These are phyloP conservation scores for Synanthedon andrenaeformis DNA, from an alignment of 2,888 invertebrate species.

Conservation along the genomic window DNA sequence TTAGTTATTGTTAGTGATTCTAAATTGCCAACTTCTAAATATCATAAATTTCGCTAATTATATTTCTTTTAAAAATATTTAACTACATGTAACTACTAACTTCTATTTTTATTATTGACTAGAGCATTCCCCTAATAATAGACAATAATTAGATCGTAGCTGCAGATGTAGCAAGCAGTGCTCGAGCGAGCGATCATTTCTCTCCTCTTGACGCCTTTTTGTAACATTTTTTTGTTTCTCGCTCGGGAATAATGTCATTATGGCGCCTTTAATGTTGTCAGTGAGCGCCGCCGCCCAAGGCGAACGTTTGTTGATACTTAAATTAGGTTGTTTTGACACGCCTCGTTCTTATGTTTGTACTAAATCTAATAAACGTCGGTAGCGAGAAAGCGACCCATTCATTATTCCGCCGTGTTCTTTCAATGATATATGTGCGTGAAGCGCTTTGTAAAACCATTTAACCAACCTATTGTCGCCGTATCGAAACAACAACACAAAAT, in stretches of 20 bases:
- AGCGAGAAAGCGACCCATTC: slow-evolving; percentile 46
- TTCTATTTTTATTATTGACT: neutral
- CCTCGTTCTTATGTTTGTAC: slow-evolving; percentile 67
- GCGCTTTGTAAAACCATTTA: slow-evolving; percentile 21
- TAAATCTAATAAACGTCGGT: slow-evolving; percentile 68
- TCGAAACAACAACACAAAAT: slow-evolving; percentile 1
- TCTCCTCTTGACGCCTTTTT: slow-evolving; percentile 61
- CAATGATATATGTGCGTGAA: slow-evolving; percentile 29
- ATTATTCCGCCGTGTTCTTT: slow-evolving; percentile 37
- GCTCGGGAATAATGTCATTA: slow-evolving; percentile 68
- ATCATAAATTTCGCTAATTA: too few relatives aligned
- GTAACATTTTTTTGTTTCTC: slow-evolving; percentile 57
- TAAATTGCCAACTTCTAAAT: too few relatives aligned
- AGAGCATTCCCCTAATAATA: too few relatives aligned
- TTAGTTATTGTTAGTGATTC: too few relatives aligned
- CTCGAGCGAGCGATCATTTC: slow-evolving; percentile 31
- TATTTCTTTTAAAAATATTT: too few relatives aligned
- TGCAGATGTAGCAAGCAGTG: slow-evolving; percentile 21
- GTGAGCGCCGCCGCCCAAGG: slow-evolving; percentile 63
- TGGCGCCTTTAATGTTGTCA: slow-evolving; percentile 70
- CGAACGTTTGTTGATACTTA: slow-evolving; percentile 71
- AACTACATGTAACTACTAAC: neutral
- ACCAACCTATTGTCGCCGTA: slow-evolving; percentile 12
- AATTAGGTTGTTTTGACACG: slow-evolving; percentile 71
- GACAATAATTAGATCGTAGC: slow-evolving; percentile 45